These are phyloP conservation scores for Pseudopodoces humilis DNA, from an alignment of 2,113 vertebrate genomes.

Conservation along the genomic window DNA sequence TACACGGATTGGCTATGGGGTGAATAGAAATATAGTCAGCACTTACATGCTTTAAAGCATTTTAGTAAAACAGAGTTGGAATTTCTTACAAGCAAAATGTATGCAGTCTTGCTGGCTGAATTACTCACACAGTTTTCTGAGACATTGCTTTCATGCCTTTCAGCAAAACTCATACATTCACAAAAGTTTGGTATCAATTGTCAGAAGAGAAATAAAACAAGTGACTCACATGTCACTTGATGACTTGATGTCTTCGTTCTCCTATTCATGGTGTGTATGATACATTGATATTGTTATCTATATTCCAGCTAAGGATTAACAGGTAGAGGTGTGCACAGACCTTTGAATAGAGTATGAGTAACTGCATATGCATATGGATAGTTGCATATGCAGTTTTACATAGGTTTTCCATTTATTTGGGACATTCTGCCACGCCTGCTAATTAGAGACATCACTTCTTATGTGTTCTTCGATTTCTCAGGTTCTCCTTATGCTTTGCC, in stretches of 20 bases:
- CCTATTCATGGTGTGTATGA: background rate
- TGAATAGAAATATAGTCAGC: background rate
- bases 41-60: background rate
- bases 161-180: background rate
- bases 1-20: background rate
- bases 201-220: background rate
- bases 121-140: background rate
- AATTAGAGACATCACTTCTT: background rate
- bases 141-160: background rate
- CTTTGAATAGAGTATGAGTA: background rate
- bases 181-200: background rate
- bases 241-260: background rate
- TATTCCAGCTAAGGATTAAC: background rate
- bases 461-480: background rate
- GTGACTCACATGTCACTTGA: background rate
- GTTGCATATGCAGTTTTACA: background rate
- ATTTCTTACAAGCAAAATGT: background rate
- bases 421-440: background rate
- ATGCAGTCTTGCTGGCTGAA: background rate
- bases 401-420: background rate
- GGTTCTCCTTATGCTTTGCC: background rate
- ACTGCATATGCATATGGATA: background rate
- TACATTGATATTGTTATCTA: background rate
- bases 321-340: background rate
- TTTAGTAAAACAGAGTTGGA: background rate